Base-by-base conservation (phyloP, 2,888 invertebrate genomes). In the Cheilosia urbana region DNA sequence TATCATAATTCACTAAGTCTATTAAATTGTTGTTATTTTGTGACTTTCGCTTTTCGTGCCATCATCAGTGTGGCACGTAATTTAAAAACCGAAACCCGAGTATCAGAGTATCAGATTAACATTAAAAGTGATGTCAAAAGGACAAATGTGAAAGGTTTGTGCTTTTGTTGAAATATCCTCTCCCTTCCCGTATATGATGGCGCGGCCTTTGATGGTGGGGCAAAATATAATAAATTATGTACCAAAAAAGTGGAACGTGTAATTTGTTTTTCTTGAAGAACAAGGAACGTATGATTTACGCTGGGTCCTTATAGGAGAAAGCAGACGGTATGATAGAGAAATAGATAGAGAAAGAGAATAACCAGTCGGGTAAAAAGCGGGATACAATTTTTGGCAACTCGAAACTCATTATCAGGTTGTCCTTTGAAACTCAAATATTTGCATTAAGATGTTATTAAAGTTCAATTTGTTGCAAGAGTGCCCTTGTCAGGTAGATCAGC, bases 371-470 rank as follows among this genome's bases (percentile, higher is more conserved):
- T 11, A 13, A 49, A 49, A 53, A 37, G 15, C 1, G 42, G n/a
- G 1, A 40, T 24, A 34, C 53, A 55, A 9, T 30, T 9, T 30
- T 30, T 30, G 30, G 30, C 0, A 30, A 30, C 68, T 57, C 27
- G 27, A 19, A 65, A 21, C 53, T 57, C 66, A 76, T 60, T 68
- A 68, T 77, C 42, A 49, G 69, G 58, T 58, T 75, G 75, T 45
- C 65, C 65, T 80, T 80, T 84, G 65, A 79, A 66, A 75, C 11
- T 34, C 15, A 84, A 84, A 60, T 79, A 75, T 71, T 80, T 65
- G 60, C 79, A 84, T 84, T 79, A 80, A 79, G 53, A 79, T 66
- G 75, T 71, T 80, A 80, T 80, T 80, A 75, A 69, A 55, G 69
- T 47, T 65, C 45, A 68, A 63, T 49, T 68, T 68, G 11, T 17